A percentile compares a stretch with the other conserved stretches of the same genome.
These are phyloP conservation scores for Dolichotis patagonum DNA, from an alignment of 2,113 vertebrate genomes.

Conservation along the genomic window DNA sequence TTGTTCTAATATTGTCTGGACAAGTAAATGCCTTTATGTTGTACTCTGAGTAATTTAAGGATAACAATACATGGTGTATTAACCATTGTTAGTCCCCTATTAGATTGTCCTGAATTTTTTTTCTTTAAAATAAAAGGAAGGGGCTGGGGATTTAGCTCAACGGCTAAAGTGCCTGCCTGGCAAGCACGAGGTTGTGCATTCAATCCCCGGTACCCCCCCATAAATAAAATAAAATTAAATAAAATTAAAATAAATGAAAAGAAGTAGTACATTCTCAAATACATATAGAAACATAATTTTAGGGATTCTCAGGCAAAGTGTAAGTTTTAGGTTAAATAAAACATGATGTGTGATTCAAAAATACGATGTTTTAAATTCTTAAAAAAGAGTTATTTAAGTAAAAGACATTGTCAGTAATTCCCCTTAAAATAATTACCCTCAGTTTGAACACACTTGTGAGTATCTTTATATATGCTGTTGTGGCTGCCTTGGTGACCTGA, in stretches of 20 bases:
- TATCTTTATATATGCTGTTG: background rate
- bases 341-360: background rate
- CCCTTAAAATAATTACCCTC: background rate
- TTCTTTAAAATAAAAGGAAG: background rate
- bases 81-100: background rate
- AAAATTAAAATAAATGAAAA: too few species aligned
- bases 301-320: slow-evolving; percentile 28
- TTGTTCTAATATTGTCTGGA: background rate
- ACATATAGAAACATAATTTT: background rate
- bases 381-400: background rate
- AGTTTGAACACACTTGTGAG: background rate
- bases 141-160: too few species aligned
- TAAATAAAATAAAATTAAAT: too few species aligned
- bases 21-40: background rate
- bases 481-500: background rate
- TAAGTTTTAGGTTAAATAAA: slow-evolving; percentile 23
- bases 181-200: too few species aligned
- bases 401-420: background rate
- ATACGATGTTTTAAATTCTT: background rate
- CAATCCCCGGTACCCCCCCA: too few species aligned
- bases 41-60: background rate
- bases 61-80: background rate
- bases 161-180: too few species aligned
- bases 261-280: background rate
- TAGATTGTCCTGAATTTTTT: background rate